phyloP scores from a whole-genome alignment of 2,888 invertebrate species.

The Cynaeus angustus region DNA sequence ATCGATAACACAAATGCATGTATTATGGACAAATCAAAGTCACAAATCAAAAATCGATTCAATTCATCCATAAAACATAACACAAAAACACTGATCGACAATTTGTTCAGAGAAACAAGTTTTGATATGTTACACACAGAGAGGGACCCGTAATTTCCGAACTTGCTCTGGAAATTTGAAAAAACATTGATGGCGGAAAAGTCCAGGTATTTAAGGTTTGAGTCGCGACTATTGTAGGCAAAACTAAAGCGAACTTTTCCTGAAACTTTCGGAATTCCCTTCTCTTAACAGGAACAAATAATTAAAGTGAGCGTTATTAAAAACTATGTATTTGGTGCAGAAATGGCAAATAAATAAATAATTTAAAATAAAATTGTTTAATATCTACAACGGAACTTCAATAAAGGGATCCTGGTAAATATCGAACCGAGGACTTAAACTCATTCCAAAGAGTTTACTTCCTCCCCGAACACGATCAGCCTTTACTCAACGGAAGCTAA shows the following conservation, averaged over 20 bases:
- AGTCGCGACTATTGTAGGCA: too few species aligned
- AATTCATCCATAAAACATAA: constrained; percentile 16
- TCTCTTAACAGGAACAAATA: background rate
- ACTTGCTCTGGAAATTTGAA: background rate
- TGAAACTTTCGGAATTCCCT: background rate
- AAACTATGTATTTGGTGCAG: constrained; percentile 39
- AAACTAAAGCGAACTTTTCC: too few species aligned
- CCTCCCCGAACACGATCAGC: constrained; percentile 60
- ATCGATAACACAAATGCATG: constrained; percentile 8
- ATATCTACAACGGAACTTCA: constrained; percentile 9
- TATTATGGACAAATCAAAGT: constrained; percentile 49
- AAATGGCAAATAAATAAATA: constrained; percentile 40
- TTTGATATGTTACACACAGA: constrained; percentile 6
- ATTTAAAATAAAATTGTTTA: constrained; percentile 3
- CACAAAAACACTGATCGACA: too few species aligned
- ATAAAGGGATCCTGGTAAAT: too few species aligned
- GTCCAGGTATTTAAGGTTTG: too few species aligned
- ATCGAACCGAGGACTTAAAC: too few species aligned
- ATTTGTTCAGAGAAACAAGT: background rate
- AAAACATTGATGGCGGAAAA: too few species aligned
- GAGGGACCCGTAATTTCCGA: constrained; percentile 10
- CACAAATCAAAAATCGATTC: constrained; percentile 14
- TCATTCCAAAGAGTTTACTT: too few species aligned
- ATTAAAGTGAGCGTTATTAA: constrained; percentile 10
- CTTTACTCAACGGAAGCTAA: constrained; percentile 66